Evolutionary conservation across 2,888 invertebrate genomes (phyloP).

Genomic region (Tetranychus truncatus): DNA sequence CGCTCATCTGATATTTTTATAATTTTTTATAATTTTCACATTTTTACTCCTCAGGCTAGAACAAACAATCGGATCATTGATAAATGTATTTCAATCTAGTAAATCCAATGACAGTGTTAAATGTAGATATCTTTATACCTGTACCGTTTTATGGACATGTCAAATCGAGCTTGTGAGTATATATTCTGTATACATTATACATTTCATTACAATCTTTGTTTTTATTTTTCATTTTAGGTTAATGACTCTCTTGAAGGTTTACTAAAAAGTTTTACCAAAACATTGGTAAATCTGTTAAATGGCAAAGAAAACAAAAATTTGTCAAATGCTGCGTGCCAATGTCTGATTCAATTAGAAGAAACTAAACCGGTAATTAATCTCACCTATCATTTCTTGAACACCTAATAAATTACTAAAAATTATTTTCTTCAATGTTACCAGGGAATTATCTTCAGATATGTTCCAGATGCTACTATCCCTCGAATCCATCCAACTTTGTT

Average conservation of each 20-base stretch:
- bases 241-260: neutral
- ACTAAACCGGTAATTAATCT: neutral
- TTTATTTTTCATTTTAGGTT: neutral
- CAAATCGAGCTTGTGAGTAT: constrained; percentile 13
- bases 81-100: constrained; percentile 16
- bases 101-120: constrained; percentile 9
- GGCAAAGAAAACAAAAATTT: neutral
- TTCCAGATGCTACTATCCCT: neutral
- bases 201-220: neutral
- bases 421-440: neutral
- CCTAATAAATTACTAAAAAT: too few species aligned
- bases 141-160: constrained; percentile 17
- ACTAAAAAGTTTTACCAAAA: neutral
- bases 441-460: constrained; percentile 1
- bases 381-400: too few species aligned
- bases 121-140: constrained; percentile 17
- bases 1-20: neutral
- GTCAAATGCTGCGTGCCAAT: neutral
- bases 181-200: neutral
- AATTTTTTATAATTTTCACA: neutral
- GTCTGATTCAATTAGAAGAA: constrained; percentile 6
- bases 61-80: constrained; percentile 20
- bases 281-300: neutral
- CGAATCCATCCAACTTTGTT: neutral
- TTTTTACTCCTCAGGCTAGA: constrained; percentile 18